Evolutionary conservation across 2,888 invertebrate genomes (phyloP), one percentile per base, ranked within the genome.

Genomic region (Teinopalpus imperialis): DNA sequence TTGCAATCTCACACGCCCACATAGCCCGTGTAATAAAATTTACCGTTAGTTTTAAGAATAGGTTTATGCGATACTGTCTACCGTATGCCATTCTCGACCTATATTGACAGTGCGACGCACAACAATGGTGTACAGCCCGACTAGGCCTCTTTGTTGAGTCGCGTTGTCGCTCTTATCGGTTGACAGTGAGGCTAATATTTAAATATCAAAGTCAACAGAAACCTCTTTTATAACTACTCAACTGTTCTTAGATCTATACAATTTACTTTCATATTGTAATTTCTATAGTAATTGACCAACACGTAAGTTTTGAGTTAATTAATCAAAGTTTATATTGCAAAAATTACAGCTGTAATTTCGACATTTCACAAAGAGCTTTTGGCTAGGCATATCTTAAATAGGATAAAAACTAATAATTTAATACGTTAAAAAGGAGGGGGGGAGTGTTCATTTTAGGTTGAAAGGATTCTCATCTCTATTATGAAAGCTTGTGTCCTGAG

Each of bases 151-250:
- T 66, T 63, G 62, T 60, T 72, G 69, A 70, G 69, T 72, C 74
- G 69, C 69, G 74, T 75, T 69, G 61, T 68, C 52, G 48, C 56
- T 63, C 72, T 77, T 80, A 81, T 79, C 77, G 60, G 56, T 57
- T 54, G 65, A 69, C 71, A 69, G 56, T 63, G 66, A 54, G 59
- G 66, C 59, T 66, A 71, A 70, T 74, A 73, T 80, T 79, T 73
- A 67, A 73, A 72, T 70, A 66, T 61, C 59, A 57, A 53, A 65
- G 67, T 70, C 74, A 69, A 76, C 71, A 72, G 53, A 54, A 61
- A 58, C 53, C 55, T 65, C 51, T 53, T 59, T 56, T 61, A 63
- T 57, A 57, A 57, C 56, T 58, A 59, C 51, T 49, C 54, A 51
- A 62, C 63, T 63, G 56, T 55, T 52, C 59, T 1, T 23, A 30